Evolutionary conservation across 2,113 vertebrate genomes (phyloP), one percentile per base, ranked within the genome.

Genomic region (Ailurus styani): DNA sequence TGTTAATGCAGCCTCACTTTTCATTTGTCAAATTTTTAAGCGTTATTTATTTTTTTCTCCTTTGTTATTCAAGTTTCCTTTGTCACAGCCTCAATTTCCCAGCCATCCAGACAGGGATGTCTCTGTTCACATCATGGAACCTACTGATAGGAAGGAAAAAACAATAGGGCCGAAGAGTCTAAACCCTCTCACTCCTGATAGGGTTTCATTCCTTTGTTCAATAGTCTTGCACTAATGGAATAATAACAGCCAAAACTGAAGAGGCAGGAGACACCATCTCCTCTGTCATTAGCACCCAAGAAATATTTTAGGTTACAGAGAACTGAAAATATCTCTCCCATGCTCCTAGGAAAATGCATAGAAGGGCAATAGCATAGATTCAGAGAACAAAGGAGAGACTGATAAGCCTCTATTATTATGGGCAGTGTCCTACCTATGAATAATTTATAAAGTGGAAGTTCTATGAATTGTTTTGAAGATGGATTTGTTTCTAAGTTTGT

Each of bases 331-430:
- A 1, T 99, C 98, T 60, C 86, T 99, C 72, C 99, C 98, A 78
- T 96, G 98, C 96, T 99, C 98, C 96, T 62, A 98, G 66, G 99
- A 99, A 98, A 99, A 99, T 90, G 99, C 98, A n/a, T 99, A 99
- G 99, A 99, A 99, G 98, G 99, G 99, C 98, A 99, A 99, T 95
- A 99, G 99, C 91, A 99, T 97, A 54, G 98, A 96, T 99, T 99
- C 3, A 98, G 42, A 47, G 42, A 99, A 91, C 99, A 99, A 75
- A 98, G 99, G 99, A 96, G 99, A 99, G 96, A 99, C 99, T 31
- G 96, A 99, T 99, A 96, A 99, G 99, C 90, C 97, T 99, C 96
- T 99, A 99, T 96, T 98, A 99, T 42, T 95, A 99, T 64, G 99
- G 99, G 99, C 98, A 62, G 99, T 98, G 96, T 57, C 75, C 0